Conservation (phyloP, 2,797 vertebrate species). For the Pangasius djambal region DNA sequence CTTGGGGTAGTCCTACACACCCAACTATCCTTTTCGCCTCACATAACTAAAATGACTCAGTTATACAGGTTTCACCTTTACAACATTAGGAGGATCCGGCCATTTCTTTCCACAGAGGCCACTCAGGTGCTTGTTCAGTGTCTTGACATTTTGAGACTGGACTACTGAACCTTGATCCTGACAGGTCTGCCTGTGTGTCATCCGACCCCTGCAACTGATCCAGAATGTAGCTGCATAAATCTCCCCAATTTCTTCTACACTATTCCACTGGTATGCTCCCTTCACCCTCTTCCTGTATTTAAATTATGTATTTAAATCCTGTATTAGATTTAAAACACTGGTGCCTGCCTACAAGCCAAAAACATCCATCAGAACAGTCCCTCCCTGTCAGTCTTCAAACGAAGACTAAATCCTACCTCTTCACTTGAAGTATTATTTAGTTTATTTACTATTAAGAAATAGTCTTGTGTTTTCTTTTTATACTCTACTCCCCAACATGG, state of each 20-base stretch:
- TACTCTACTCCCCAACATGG: not conserved
- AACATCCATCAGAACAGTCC: not conserved
- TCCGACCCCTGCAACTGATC: not conserved
- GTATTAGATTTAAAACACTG: not conserved
- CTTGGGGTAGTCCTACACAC: not conserved
- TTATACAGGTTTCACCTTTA: not conserved
- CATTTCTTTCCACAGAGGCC: not conserved
- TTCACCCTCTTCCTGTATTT: not conserved
- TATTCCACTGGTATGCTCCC: not conserved
- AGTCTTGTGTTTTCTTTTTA: not conserved
- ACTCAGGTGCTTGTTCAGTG: not conserved
- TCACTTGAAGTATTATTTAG: not conserved
- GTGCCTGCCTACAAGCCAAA: not conserved
- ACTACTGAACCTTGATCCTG: not conserved
- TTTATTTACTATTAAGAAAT: not conserved
- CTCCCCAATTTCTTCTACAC: not conserved
- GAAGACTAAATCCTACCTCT: not conserved
- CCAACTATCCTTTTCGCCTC: too few species aligned
- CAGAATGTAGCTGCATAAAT: not conserved
- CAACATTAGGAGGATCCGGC: not conserved
- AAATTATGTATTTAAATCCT: not conserved
- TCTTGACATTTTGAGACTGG: not conserved
- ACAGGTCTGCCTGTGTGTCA: not conserved
- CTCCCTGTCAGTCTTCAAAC: too few species aligned
- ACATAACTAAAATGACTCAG: not conserved